Conservation (phyloP, 2,888 invertebrate genomes). For the Psylliodes chrysocephalus region DNA sequence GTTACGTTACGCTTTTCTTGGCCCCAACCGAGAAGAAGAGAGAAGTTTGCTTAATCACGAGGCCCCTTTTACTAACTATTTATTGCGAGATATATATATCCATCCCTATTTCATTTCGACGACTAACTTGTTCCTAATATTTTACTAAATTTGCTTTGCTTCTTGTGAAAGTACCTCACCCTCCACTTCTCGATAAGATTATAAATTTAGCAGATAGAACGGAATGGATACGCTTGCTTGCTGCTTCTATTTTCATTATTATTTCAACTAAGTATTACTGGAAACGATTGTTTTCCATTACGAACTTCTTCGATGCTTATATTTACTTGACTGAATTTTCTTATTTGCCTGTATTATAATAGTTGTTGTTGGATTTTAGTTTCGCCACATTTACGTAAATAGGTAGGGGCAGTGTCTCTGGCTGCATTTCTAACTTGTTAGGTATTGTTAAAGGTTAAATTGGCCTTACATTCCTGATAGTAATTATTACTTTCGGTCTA, state of each 20-base stretch:
- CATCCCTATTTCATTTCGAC: no score
- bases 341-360: slow-evolving; percentile 3
- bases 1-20: slow-evolving; percentile 59
- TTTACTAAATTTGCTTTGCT: slow-evolving; percentile 38
- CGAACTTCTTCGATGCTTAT: slow-evolving; percentile 6
- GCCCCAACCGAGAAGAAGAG: slow-evolving; percentile 59
- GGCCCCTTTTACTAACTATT: slow-evolving; percentile 57
- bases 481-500: no score
- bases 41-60: slow-evolving; percentile 61
- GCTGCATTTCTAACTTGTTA: background rate
- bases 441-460: no score
- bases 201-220: slow-evolving; percentile 29
- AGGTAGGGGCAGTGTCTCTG: background rate
- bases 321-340: slow-evolving; percentile 12
- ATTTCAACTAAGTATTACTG: slow-evolving; percentile 39
- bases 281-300: slow-evolving; percentile 39
- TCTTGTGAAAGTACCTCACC: slow-evolving; percentile 31
- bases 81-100: slow-evolving; percentile 54
- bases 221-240: slow-evolving; percentile 31
- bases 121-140: slow-evolving; percentile 42
- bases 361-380: background rate
- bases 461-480: no score
- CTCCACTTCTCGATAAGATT: slow-evolving; percentile 39
- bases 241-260: no score
- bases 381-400: background rate